Evolutionary conservation across 2,888 invertebrate genomes (phyloP).

Genomic region (Athripsodes cinereus): DNA sequence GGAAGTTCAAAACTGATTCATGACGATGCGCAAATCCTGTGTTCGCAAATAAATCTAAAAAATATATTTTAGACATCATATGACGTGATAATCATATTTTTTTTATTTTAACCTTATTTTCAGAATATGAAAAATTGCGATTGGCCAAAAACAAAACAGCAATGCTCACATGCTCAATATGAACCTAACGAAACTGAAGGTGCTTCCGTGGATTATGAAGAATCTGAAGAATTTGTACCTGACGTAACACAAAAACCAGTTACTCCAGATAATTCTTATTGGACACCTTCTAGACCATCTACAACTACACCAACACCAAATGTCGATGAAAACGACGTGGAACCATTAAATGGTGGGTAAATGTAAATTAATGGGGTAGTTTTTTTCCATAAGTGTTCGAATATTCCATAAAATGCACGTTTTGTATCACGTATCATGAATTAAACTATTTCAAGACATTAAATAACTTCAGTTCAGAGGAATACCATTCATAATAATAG

Average conservation of each 20-base stretch:
- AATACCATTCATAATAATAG: too few relatives aligned
- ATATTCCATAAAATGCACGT: too few relatives aligned
- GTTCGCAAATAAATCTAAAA: too few relatives aligned
- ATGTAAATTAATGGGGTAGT: too few relatives aligned
- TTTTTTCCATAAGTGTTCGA: too few relatives aligned
- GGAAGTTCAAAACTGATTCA: too few relatives aligned
- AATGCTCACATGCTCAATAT: constrained; percentile 41
- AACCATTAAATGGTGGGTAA: constrained; percentile 12
- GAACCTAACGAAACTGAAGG: background rate
- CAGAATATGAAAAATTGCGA: constrained; percentile 61
- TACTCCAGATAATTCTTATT: constrained; percentile 5
- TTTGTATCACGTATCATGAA: too few relatives aligned
- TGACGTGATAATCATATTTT: too few relatives aligned
- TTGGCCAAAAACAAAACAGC: constrained; percentile 59
- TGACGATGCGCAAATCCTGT: too few relatives aligned
- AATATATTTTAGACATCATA: too few relatives aligned
- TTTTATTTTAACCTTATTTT: background rate
- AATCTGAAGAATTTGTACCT: background rate
- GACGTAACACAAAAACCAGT: background rate
- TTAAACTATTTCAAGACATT: too few relatives aligned
- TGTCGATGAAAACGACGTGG: constrained; percentile 26
- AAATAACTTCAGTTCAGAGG: too few relatives aligned
- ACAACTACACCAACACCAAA: constrained; percentile 32
- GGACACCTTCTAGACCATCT: constrained; percentile 23
- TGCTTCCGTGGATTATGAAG: constrained; percentile 1